Evolutionary conservation across 2,797 vertebrate genomes (phyloP).

Genomic region (Tangara arthus): DNA sequence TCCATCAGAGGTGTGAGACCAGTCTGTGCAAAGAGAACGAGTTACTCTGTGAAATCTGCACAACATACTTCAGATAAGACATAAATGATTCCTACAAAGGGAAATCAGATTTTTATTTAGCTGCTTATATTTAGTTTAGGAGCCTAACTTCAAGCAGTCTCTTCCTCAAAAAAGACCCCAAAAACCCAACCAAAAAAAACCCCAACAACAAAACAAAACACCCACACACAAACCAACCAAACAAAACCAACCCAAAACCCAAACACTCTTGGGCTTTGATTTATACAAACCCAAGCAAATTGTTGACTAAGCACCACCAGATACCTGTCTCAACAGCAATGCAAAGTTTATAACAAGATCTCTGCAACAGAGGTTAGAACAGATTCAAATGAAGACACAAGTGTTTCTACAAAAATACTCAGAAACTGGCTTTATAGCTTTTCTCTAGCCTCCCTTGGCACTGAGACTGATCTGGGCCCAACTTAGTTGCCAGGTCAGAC

Average conservation of each 20-base stretch:
- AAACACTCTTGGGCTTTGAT: neutral
- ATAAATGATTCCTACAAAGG: neutral
- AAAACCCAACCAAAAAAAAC: fast-evolving
- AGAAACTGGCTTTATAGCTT: neutral
- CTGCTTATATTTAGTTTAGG: neutral
- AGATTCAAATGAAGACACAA: constrained; percentile 16
- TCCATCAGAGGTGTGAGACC: constrained; percentile 98
- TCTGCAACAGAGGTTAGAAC: neutral
- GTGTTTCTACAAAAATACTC: neutral
- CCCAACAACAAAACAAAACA: neutral
- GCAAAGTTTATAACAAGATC: neutral
- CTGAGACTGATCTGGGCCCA: neutral
- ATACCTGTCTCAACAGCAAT: constrained; percentile 7
- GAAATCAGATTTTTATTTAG: neutral
- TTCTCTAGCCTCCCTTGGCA: neutral
- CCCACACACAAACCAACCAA: neutral
- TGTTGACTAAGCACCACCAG: neutral
- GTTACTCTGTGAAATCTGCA: neutral
- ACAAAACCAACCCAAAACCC: neutral
- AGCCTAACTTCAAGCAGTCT: neutral
- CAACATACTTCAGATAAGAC: neutral
- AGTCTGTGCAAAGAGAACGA: constrained; percentile 78
- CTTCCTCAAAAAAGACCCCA: neutral
- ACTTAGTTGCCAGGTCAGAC: constrained; percentile 5
- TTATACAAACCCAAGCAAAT: constrained; percentile 4